These are phyloP conservation scores for Mesorhabditis sp. DNA, from an alignment of 2,888 invertebrate genomes.

Conservation along the genomic window DNA sequence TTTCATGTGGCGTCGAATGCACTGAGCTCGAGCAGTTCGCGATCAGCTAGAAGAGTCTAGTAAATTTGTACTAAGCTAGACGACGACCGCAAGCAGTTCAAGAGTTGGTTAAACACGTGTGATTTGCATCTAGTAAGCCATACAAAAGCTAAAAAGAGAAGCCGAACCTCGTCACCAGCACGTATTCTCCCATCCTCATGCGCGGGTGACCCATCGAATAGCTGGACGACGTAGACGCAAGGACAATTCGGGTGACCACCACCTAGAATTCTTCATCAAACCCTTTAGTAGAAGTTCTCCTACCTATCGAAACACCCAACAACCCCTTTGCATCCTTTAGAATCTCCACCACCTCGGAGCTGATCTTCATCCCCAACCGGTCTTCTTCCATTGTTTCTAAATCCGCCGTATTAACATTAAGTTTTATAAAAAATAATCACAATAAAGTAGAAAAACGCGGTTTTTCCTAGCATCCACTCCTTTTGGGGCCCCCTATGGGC, in stretches of 20 bases:
- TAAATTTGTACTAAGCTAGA: too few relatives aligned
- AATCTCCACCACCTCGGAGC: constrained; percentile 66
- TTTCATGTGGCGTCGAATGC: too few relatives aligned
- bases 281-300: neutral
- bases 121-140: too few relatives aligned
- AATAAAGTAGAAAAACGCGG: neutral
- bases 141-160: neutral
- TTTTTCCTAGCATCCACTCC: neutral
- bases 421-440: neutral
- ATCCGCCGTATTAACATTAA: neutral
- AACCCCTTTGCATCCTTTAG: constrained; percentile 84
- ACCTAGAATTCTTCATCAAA: constrained; percentile 63
- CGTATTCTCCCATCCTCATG: constrained; percentile 80
- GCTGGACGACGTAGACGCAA: constrained; percentile 92
- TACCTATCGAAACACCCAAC: constrained; percentile 93
- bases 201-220: constrained; percentile 93
- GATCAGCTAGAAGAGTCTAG: too few relatives aligned
- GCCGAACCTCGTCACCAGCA: neutral
- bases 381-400: constrained; percentile 32
- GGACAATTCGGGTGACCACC: constrained; percentile 92
- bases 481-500: too few relatives aligned
- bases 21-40: too few relatives aligned
- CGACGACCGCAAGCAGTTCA: too few relatives aligned
- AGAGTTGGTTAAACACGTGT: too few relatives aligned
- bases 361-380: constrained; percentile 35